Evolutionary conservation across 2,113 vertebrate genomes (phyloP).

Genomic region (Pithys albifrons): DNA sequence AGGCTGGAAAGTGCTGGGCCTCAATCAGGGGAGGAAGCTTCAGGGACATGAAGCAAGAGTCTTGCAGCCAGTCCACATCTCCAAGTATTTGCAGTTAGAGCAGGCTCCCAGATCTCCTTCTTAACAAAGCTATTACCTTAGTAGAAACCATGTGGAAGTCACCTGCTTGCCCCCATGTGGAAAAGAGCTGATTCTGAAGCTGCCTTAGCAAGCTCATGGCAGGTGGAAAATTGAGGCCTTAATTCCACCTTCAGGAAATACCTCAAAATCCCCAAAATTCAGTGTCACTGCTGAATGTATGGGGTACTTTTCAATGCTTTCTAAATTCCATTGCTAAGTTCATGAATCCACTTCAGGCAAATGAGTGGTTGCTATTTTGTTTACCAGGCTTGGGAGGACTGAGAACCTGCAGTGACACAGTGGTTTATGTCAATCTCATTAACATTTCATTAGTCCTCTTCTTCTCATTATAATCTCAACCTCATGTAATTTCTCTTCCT

Average conservation of each 20-base stretch:
- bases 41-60: accelerated
- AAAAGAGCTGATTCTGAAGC: neutral
- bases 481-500: conserved; percentile 27
- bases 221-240: neutral
- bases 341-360: neutral
- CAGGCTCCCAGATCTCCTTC: neutral
- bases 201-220: neutral
- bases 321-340: neutral
- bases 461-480: conserved; percentile 40
- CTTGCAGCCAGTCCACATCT: neutral
- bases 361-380: conserved; percentile 28
- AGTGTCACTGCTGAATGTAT: neutral
- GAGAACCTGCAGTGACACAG: conserved; percentile 37
- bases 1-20: neutral
- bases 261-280: neutral
- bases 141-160: neutral
- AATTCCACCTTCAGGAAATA: neutral
- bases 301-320: neutral
- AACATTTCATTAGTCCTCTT: conserved; percentile 47
- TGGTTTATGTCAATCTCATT: neutral
- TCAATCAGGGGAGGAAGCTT: neutral
- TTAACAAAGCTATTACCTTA: neutral
- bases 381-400: conserved; percentile 30
- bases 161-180: accelerated
- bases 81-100: neutral